These are phyloP conservation scores for Psilopsiagon aymara DNA, from an alignment of 2,113 vertebrate genomes.

Conservation along the genomic window DNA sequence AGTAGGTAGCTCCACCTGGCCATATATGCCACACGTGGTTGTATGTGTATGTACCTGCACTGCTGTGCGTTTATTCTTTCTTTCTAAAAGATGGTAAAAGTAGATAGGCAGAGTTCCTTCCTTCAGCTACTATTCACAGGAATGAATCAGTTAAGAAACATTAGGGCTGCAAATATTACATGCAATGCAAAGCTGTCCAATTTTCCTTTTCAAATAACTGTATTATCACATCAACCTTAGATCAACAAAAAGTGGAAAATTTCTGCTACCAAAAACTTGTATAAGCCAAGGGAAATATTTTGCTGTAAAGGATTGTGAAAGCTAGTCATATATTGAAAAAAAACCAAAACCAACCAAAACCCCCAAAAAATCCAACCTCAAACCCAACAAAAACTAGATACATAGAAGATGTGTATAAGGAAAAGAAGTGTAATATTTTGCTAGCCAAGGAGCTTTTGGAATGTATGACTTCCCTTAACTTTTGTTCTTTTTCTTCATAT, in stretches of 20 bases:
- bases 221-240: neutral
- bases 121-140: neutral
- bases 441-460: neutral
- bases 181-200: neutral
- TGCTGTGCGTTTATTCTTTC: neutral
- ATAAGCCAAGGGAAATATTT: neutral
- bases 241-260: neutral
- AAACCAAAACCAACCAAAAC: neutral
- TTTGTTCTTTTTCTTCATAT: neutral
- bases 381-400: neutral
- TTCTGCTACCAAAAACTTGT: neutral
- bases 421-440: neutral
- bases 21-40: neutral
- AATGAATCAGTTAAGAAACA: neutral
- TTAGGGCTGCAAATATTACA: neutral
- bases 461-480: neutral
- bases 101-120: neutral
- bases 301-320: neutral
- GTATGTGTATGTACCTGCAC: neutral
- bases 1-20: neutral
- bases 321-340: neutral
- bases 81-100: neutral
- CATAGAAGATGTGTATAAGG: neutral
- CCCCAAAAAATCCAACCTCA: neutral
- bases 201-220: conserved; percentile 10